Conservation (phyloP, 2,888 invertebrate genomes). For the Pterostichus niger region DNA sequence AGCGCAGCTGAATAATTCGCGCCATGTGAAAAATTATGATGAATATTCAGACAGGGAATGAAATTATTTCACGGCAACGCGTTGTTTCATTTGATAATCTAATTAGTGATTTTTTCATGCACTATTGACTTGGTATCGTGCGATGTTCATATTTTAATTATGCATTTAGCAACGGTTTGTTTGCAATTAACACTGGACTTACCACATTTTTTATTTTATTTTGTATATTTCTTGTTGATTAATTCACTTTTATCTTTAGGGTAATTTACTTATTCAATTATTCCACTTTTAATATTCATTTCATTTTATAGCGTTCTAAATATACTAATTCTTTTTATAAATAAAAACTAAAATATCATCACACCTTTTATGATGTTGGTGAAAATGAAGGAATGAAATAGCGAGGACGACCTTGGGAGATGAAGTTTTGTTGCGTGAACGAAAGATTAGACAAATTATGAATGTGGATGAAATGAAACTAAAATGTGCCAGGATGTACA, state of each 20-base stretch:
- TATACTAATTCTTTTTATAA: too few relatives aligned
- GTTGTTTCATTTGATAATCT: constrained; percentile 42
- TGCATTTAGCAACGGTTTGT: constrained; percentile 18
- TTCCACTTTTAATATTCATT: constrained; percentile 12
- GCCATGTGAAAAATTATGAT: constrained; percentile 33
- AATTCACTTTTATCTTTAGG: constrained; percentile 30
- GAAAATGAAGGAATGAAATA: too few relatives aligned
- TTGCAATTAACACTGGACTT: constrained; percentile 41
- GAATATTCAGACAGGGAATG: constrained; percentile 47
- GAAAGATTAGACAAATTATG: too few relatives aligned
- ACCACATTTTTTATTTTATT: background rate
- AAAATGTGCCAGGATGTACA: too few relatives aligned
- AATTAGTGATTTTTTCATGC: constrained; percentile 29
- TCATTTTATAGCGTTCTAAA: too few relatives aligned
- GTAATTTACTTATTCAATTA: constrained; percentile 45
- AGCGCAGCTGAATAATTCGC: constrained; percentile 13
- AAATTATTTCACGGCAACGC: constrained; percentile 36
- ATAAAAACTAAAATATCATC: too few relatives aligned
- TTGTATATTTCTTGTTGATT: constrained; percentile 11
- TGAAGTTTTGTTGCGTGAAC: too few relatives aligned
- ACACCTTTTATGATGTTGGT: too few relatives aligned
- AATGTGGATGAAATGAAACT: too few relatives aligned
- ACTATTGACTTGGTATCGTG: constrained; percentile 20
- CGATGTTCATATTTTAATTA: constrained; percentile 51
- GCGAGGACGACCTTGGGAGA: too few relatives aligned